A percentile compares a stretch with the other conserved stretches of the same genome.
phyloP scores from a whole-genome alignment of 2,113 vertebrate species.

The Onychostruthus taczanowskii region DNA sequence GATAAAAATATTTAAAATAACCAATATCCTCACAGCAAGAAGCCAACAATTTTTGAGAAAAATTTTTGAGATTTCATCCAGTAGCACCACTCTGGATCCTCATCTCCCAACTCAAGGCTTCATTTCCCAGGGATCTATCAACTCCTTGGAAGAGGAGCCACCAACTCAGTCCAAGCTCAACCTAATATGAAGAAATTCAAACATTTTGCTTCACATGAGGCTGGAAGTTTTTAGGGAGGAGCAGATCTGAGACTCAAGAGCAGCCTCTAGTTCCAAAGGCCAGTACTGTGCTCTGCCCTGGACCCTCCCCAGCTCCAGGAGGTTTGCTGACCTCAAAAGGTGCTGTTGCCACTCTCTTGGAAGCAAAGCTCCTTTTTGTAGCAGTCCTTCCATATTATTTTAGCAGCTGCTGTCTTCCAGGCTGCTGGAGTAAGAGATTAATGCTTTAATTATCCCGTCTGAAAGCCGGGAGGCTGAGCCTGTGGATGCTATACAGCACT shows the following conservation, averaged over 20 bases:
- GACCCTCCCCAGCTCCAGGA: background rate
- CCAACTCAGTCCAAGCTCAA: background rate
- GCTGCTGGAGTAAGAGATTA: conserved; percentile 65
- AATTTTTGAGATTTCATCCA: background rate
- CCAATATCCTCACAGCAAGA: background rate
- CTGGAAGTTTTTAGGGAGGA: background rate
- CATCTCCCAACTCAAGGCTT: background rate
- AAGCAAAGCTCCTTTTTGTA: background rate
- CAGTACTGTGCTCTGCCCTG: background rate
- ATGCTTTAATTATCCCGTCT: conserved; percentile 67
- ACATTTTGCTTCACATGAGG: rapidly evolving
- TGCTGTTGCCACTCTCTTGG: background rate
- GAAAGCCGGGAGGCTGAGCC: conserved; percentile 55
- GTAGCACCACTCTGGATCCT: rapidly evolving
- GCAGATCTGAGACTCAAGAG: conserved; percentile 1
- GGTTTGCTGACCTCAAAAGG: background rate
- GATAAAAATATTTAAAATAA: background rate
- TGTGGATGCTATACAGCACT: conserved; percentile 13
- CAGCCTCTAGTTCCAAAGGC: conserved; percentile 46
- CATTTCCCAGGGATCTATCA: background rate
- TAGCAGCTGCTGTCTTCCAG: conserved; percentile 55
- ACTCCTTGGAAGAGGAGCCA: background rate
- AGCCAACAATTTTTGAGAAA: background rate
- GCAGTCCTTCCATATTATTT: conserved; percentile 1
- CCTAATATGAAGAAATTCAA: background rate